Base-by-base conservation (phyloP, 2,113 vertebrate species). In the Aptenodytes patagonicus region DNA sequence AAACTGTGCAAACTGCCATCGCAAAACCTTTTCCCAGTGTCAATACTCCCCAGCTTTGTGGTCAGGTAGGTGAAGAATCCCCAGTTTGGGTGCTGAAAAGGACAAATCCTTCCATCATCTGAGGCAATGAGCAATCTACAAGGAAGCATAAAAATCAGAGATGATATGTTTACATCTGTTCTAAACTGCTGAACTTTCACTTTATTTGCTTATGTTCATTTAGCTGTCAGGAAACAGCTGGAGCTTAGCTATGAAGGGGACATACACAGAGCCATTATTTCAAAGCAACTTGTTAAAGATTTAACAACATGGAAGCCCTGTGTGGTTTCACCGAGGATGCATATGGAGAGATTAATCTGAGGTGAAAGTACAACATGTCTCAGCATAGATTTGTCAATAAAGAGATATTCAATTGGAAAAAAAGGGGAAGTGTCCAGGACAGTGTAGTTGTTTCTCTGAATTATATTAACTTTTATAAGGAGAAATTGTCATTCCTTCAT, bases 211-310 rank as follows among this genome's bases (percentile, higher is more conserved):
- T 96, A 79, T 42, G 73, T 93, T 95, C 55, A 83, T 90, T 94
- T 71, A 64, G 40, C 84, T 88, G 58, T 83, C 90, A 95, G 61
- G 87, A 95, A 78, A 85, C 73, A 93, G 44, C 15, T 86, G 82
- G 62, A 90, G 31, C 52, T 87, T 65, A 90, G 49, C 60, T 70
- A 17, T 89, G n/a, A 83, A 90, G 83, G 29, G 32, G 60, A 76
- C 34, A 26, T 73, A 57, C 22, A 69, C 24, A 49, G n/a, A 92
- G 66, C 10, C 15, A 52, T 94, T 81, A 55, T 90, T 96, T 83
- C 34, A 80, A 70, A 89, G n/a, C 38, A 21, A 47, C 34, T 57
- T 80, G 26, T 89, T 94, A 95, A 95, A 94, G 89, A 91, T 82
- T 94, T 93, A 94, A 95, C 12, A 87, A 34, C 25, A 62, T 62